phyloP scores from a whole-genome alignment of 2,888 invertebrate species.

The Drosophila incognita region DNA sequence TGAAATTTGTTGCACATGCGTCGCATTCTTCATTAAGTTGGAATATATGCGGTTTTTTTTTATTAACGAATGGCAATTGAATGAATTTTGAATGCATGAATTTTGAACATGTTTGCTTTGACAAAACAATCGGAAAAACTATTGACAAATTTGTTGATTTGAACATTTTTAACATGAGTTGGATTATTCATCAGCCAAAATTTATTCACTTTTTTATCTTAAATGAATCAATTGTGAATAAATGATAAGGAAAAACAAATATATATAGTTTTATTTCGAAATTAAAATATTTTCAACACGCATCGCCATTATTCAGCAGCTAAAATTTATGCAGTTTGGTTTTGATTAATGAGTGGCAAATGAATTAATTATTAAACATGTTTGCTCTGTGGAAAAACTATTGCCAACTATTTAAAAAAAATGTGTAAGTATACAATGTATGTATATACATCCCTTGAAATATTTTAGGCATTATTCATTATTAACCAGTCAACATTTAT shows the following conservation, averaged over 20 bases:
- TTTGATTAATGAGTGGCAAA: neutral
- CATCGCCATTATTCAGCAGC: neutral
- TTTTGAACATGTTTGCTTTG: neutral
- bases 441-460: neutral
- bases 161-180: neutral
- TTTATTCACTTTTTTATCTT: neutral
- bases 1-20: neutral
- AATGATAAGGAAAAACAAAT: neutral
- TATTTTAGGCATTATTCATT: neutral
- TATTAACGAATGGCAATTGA: slow-evolving; percentile 7
- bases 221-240: neutral
- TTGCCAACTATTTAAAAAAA: neutral
- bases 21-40: neutral
- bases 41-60: neutral
- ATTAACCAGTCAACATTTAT: neutral
- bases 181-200: neutral
- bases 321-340: neutral
- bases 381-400: neutral
- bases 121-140: neutral
- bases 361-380: neutral
- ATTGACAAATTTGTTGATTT: neutral
- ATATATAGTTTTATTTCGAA: neutral
- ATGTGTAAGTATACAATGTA: too few relatives aligned
- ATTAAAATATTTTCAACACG: neutral
- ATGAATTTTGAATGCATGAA: neutral